Conservation (phyloP, 2,888 invertebrate species). For the Pammene fasciana region DNA sequence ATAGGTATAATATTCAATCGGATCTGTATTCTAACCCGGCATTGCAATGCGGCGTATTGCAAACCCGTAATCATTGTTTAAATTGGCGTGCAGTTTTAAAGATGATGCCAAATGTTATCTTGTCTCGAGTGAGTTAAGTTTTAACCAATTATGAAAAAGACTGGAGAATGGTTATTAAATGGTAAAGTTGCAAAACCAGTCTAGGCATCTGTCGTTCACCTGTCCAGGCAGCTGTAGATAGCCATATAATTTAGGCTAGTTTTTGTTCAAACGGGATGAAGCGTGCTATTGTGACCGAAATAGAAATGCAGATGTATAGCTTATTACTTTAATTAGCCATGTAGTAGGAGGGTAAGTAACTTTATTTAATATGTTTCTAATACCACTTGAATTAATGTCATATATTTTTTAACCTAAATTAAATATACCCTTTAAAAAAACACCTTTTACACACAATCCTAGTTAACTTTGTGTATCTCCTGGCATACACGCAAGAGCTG, state of each 20-base stretch:
- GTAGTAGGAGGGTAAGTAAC: no score
- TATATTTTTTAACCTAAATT: not conserved
- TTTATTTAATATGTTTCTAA: not conserved
- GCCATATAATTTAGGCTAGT: constrained; percentile 17
- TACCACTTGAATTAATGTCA: not conserved
- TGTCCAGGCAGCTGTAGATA: constrained; percentile 30
- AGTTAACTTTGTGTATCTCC: no score
- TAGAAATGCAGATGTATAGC: constrained; percentile 21
- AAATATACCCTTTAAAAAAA: not conserved
- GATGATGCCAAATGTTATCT: not conserved
- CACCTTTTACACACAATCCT: no score
- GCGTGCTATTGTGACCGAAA: constrained; percentile 16
- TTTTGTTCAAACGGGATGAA: constrained; percentile 2
- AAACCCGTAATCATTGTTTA: no score
- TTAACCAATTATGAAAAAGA: not conserved
- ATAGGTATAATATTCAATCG: no score
- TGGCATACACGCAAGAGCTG: no score
- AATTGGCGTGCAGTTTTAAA: no score
- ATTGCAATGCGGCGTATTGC: no score
- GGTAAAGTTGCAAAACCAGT: constrained; percentile 18
- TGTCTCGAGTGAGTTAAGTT: not conserved
- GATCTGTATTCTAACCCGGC: no score
- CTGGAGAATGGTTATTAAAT: not conserved
- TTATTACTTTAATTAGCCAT: constrained; percentile 8
- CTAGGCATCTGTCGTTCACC: constrained; percentile 32